A percentile compares a stretch with the other conserved stretches of the same genome.
These are phyloP conservation scores for Melanotaenia duboulayi DNA, from an alignment of 2,113 vertebrate genomes.

Conservation along the genomic window DNA sequence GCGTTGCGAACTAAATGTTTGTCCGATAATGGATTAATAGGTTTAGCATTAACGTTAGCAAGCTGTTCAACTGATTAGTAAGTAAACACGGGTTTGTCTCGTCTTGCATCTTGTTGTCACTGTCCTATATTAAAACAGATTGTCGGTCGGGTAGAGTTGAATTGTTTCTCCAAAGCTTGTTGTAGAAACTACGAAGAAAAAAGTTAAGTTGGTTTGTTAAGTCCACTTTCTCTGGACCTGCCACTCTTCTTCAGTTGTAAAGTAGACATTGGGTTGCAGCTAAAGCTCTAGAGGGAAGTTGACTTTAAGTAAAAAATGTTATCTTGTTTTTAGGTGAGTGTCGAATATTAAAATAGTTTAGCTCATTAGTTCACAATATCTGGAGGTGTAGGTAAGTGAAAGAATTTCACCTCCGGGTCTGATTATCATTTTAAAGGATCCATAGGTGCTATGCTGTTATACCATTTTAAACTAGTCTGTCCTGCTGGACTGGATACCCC, in stretches of 20 bases:
- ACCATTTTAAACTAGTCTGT: neutral
- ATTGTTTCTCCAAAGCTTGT: neutral
- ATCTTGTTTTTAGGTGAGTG: no score
- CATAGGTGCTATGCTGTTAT: neutral
- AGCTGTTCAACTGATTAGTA: neutral
- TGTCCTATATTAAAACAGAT: neutral
- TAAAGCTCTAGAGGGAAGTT: neutral
- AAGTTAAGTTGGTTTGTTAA: neutral
- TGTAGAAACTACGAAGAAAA: no score
- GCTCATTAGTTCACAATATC: neutral
- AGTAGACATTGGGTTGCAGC: neutral
- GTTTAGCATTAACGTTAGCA: neutral
- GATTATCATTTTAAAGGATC: neutral
- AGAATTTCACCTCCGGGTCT: neutral
- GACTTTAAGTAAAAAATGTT: no score
- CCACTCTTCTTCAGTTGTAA: neutral
- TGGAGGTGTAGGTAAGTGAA: neutral
- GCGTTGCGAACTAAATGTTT: neutral
- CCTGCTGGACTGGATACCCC: neutral
- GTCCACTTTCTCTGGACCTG: neutral
- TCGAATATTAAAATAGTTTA: no score
- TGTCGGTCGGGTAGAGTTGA: neutral
- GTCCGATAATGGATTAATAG: slow-evolving; percentile 30
- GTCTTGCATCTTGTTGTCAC: neutral
- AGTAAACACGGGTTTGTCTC: neutral